These are phyloP conservation scores for Diadema setosum DNA, from an alignment of 35 echinoderm and acorn worm genomes.

Conservation along the genomic window DNA sequence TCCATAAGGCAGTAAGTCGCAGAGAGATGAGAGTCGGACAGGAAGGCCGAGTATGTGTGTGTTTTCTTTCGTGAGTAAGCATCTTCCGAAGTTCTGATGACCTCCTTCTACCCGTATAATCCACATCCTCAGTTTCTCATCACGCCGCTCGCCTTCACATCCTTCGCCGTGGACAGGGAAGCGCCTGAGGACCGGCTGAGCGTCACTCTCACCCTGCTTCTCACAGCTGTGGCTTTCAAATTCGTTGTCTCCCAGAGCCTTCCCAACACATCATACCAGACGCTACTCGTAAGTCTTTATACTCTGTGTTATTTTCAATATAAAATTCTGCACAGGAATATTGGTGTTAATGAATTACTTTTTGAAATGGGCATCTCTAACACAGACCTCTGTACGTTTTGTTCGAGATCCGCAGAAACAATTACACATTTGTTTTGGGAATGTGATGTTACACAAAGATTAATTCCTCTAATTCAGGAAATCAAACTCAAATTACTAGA, in stretches of 20 bases:
- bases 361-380: not conserved
- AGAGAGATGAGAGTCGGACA: not conserved
- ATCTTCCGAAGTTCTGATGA: not conserved
- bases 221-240: slow-evolving; percentile 90
- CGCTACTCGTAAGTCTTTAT: slow-evolving; percentile 52
- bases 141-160: slow-evolving; percentile 57
- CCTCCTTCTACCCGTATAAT: not conserved
- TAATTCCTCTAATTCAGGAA: too few species aligned
- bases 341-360: not conserved
- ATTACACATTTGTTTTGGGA: too few species aligned
- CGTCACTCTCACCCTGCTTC: slow-evolving; percentile 73
- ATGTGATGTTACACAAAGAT: too few species aligned
- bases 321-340: too few species aligned
- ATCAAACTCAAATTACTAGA: too few species aligned
- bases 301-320: not conserved
- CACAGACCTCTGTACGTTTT: too few species aligned
- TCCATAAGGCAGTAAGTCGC: too few species aligned
- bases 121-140: slow-evolving; percentile 73
- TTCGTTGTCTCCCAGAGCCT: slow-evolving; percentile 65
- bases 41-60: not conserved
- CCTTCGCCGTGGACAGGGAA: slow-evolving; percentile 48
- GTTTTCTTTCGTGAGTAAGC: not conserved
- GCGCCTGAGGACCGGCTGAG: slow-evolving; percentile 71
- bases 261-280: slow-evolving; percentile 81
- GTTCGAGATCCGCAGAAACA: too few species aligned